Percentiles rank a stretch among this genome's conserved stretches.
These are phyloP conservation scores for Ceratina calcarata DNA, from an alignment of 1,140 invertebrate species.

Conservation along the genomic window DNA sequence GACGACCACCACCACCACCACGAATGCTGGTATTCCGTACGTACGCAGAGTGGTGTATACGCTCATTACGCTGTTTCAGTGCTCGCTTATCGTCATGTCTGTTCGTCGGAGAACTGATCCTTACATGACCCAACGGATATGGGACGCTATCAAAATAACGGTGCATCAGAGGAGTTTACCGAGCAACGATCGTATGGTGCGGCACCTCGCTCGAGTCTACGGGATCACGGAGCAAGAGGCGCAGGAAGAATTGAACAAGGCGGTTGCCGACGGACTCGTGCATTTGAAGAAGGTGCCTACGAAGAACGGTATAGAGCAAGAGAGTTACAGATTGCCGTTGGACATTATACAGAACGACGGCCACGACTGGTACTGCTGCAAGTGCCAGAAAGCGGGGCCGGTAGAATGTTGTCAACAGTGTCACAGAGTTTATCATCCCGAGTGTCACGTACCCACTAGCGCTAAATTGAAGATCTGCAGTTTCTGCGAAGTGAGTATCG, in stretches of 20 bases:
- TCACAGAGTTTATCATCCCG: conserved; percentile 72
- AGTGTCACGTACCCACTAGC: conserved; percentile 65
- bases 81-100: conserved; percentile 61
- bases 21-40: conserved; percentile 10
- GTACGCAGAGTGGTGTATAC: no score
- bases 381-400: conserved; percentile 72
- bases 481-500: conserved; percentile 74
- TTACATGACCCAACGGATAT: conserved; percentile 72
- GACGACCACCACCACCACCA: no score
- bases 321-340: conserved; percentile 69
- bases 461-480: conserved; percentile 67
- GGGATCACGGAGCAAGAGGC: conserved; percentile 71
- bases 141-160: conserved; percentile 75
- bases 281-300: conserved; percentile 72
- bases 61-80: conserved; percentile 17
- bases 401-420: conserved; percentile 75
- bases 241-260: conserved; percentile 72
- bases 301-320: conserved; percentile 73
- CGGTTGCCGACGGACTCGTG: conserved; percentile 72
- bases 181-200: conserved; percentile 72
- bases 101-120: conserved; percentile 73
- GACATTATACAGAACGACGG: conserved; percentile 61
- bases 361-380: conserved; percentile 76
- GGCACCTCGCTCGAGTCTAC: conserved; percentile 74
- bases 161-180: conserved; percentile 76